Evolutionary conservation across 2,113 vertebrate species (phyloP), one percentile per base, ranked within the genome.

Genomic region (Macquaria ambigua): DNA sequence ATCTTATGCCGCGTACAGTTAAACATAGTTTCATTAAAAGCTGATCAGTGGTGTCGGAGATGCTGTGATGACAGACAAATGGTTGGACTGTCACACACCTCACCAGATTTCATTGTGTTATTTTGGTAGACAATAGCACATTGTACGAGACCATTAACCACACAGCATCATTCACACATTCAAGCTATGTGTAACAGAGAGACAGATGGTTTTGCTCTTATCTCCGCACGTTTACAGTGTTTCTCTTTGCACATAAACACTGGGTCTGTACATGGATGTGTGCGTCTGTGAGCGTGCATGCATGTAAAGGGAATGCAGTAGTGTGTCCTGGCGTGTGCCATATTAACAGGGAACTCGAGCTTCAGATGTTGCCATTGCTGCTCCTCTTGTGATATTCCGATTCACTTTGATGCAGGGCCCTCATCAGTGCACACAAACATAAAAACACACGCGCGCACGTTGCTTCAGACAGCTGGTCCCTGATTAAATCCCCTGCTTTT

Each of bases 401-500:
- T 92, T 94, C 84, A 79, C 92, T 93, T 94, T 95, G 93, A 94
- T 90, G 93, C 68, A 0, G 18, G 73, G 83, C 90, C 83, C 82
- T 92, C 86, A 59, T 93, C 87, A 50, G 81, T 31, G 53, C 75
- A 53, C 67, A 61, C 83, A 78, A 71, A 92, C 89, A 85, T 64
- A 31, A 79, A 87, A 82, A 76, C 43, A 84, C 74, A 76, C 69
- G 10, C 59, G 1, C 78, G 50, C 78, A 64, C 75, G 43, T 86
- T 43, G 84, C 93, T 87, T 90, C 86, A 91, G 82, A 92, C 93
- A 95, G 92, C 93, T 91, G 90, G 84, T 93, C 89, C 81, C 85
- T 86, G 89, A 92, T 93, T 93, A 87, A 93, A 91, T 91, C 92
- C 91, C 91, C 92, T 90, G 93, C 91, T 93, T 93, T 95, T 90